Evolutionary conservation across 2,888 invertebrate species (phyloP), one percentile per base, ranked within the genome.

Genomic region (Julus scandinavius): DNA sequence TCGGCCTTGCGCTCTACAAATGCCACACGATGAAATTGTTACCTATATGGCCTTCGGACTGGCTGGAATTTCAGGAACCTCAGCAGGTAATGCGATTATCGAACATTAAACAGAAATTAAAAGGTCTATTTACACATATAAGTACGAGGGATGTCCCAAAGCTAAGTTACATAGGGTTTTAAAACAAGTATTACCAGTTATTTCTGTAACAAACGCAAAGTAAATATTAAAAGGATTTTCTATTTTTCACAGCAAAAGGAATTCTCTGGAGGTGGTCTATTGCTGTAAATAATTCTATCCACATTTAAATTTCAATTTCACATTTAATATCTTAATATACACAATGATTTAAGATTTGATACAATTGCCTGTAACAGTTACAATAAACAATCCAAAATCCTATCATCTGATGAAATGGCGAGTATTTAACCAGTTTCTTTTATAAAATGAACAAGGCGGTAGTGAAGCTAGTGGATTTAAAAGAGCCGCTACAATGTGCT

Each of bases 21-120:
- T 99, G 99, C 92, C 98, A 99, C 91, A 97, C 97, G 89, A 99
- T 99, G 98, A 99, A 99, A 1, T 93, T 99, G 45, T 93, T 99
- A 88, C 99, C 99, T 0, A 98, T 98, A 86, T 98, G 99, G 93
- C 96, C 98, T 0, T 99, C 99, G 80, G 99, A 99, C 93, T 99
- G 99, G 99, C 93, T 99, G 89, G 98, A 99, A 88, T 99, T 99
- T 94, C 97, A 98, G 88, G 97, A 98, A 92, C 97, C 98, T 1
- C 96, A 96, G 92, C 95, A 90, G 89, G 90, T 90, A 9, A 87
- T 29, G 29, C 1, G n/a, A 50, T 15, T 50, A 41, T 45, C 45
- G 13, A 13, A 41, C 38, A 84, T 11, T 29, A 29, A 29, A 29
- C 29, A 29, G 29, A 29, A 29, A 29, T 29, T 29, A 29, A 29